phyloP scores from a whole-genome alignment of 1,140 invertebrate species.

The Spodoptera frugiperda region DNA sequence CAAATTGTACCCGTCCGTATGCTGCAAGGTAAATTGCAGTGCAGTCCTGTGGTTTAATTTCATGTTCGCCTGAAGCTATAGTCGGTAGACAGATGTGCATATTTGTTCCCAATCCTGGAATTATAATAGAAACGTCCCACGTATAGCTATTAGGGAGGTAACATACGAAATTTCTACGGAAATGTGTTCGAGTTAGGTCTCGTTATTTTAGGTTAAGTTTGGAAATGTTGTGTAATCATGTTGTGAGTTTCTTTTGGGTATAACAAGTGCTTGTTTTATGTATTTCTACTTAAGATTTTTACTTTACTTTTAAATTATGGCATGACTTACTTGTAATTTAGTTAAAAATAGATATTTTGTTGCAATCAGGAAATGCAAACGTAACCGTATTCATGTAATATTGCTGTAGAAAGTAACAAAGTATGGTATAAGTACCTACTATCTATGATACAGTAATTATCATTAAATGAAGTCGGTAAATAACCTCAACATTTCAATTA shows the following conservation, averaged over 20 bases:
- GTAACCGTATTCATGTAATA: too few species aligned
- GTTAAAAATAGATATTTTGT: too few species aligned
- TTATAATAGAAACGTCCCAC: slow-evolving; percentile 32
- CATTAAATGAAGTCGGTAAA: too few species aligned
- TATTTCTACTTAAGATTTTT: background rate
- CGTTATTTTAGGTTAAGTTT: background rate
- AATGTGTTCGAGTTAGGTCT: background rate
- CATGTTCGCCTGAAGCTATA: slow-evolving; percentile 34
- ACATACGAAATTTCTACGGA: background rate
- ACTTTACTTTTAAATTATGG: too few species aligned
- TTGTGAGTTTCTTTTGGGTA: background rate
- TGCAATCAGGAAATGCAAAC: too few species aligned
- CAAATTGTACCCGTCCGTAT: slow-evolving; percentile 3
- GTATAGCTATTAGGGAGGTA: slow-evolving; percentile 30
- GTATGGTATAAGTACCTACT: too few species aligned
- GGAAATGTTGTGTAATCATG: background rate
- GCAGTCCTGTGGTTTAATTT: slow-evolving; percentile 53
- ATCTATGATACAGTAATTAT: too few species aligned
- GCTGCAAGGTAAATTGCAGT: slow-evolving; percentile 45
- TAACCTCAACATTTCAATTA: too few species aligned
- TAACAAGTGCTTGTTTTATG: background rate
- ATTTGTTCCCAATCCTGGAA: slow-evolving; percentile 19
- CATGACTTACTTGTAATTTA: too few species aligned
- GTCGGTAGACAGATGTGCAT: slow-evolving; percentile 27
- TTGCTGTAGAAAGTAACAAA: too few species aligned